These are phyloP conservation scores for Antrozous pallidus DNA, from an alignment of 2,797 vertebrate species.

Conservation along the genomic window DNA sequence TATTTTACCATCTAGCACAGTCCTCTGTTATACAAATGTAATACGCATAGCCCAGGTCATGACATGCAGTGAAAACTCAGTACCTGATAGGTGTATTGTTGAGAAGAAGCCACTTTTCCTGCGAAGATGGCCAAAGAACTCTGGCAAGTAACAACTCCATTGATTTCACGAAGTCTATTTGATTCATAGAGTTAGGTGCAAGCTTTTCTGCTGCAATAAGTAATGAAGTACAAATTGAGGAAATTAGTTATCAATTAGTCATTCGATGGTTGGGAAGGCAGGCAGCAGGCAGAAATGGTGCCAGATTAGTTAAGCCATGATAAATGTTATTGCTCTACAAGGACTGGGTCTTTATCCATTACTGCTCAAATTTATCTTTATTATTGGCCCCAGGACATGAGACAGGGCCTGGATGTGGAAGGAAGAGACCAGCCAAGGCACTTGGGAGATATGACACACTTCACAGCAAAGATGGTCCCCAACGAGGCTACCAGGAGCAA, in stretches of 20 bases:
- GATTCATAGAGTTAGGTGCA: constrained; percentile 69
- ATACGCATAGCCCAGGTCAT: background rate
- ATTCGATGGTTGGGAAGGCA: constrained; percentile 68
- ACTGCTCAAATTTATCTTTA: constrained; percentile 65
- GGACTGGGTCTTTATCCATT: constrained; percentile 60
- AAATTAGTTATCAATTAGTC: constrained; percentile 80
- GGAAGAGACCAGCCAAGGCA: background rate
- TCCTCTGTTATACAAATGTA: background rate
- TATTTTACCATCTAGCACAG: background rate
- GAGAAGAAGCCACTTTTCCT: background rate
- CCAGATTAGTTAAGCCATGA: constrained; percentile 60
- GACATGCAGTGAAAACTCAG: background rate
- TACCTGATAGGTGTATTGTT: background rate
- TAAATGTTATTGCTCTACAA: constrained; percentile 60
- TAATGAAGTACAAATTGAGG: constrained; percentile 76
- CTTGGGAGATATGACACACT: background rate
- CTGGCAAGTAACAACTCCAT: constrained; percentile 8
- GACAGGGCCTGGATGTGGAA: background rate
- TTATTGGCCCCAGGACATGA: constrained; percentile 52
- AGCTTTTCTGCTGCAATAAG: constrained; percentile 62
- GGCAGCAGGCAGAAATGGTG: constrained; percentile 57
- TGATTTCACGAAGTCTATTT: constrained; percentile 47
- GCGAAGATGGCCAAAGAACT: background rate
- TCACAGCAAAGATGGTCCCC: background rate
- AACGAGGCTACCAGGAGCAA: background rate